These are phyloP conservation scores for Pangasius krempfi DNA, from an alignment of 2,797 vertebrate species.

Conservation along the genomic window DNA sequence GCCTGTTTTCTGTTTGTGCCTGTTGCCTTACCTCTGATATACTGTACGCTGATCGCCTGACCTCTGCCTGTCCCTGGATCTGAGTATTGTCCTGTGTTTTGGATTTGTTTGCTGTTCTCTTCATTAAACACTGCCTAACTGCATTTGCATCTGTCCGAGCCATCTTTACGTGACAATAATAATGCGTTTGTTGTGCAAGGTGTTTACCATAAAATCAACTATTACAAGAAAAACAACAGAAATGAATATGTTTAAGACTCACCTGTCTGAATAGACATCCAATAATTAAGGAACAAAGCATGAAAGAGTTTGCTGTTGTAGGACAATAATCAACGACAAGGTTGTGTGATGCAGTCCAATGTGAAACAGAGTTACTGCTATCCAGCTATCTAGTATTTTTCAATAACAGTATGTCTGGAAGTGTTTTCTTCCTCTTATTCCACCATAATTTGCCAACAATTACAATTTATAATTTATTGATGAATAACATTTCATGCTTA, in stretches of 20 bases:
- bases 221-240: neutral
- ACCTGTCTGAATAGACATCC: neutral
- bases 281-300: neutral
- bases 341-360: neutral
- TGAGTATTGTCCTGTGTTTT: too few species aligned
- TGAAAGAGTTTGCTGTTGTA: neutral
- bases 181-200: neutral
- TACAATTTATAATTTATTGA: neutral
- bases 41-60: too few species aligned
- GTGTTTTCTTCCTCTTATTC: neutral
- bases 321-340: neutral
- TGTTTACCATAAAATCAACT: neutral
- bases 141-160: too few species aligned
- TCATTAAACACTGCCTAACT: too few species aligned
- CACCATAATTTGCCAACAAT: neutral
- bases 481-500: neutral
- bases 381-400: neutral
- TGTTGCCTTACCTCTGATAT: too few species aligned
- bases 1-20: too few species aligned
- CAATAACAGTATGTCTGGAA: neutral
- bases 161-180: neutral
- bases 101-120: too few species aligned
- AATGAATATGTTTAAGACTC: neutral
- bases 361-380: neutral
- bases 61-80: too few species aligned